Evolutionary conservation across 2,888 invertebrate genomes (phyloP).

Genomic region (Eristalis pertinax): DNA sequence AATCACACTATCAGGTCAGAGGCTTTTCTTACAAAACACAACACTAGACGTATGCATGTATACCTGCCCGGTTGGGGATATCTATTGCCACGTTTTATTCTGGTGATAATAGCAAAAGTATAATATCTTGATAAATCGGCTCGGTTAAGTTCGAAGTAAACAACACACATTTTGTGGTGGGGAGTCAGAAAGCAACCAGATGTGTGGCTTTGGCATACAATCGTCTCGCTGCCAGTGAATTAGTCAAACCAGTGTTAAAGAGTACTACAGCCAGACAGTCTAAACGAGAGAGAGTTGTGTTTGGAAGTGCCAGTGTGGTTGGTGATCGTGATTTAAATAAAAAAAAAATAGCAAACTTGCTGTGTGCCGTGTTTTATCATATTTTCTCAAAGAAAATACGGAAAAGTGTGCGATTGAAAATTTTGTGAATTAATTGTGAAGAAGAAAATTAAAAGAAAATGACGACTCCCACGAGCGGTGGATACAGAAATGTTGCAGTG

Average conservation of each 20-base stretch:
- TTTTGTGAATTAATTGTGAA: neutral
- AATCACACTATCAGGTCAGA: neutral
- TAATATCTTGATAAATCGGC: slow-evolving; percentile 48
- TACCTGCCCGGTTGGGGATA: neutral
- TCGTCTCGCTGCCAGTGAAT: slow-evolving; percentile 10
- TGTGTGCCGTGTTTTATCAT: neutral
- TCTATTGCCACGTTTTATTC: neutral
- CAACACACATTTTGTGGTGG: slow-evolving; percentile 47
- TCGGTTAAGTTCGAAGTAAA: slow-evolving; percentile 52
- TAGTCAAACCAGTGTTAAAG: slow-evolving; percentile 34
- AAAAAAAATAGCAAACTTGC: neutral
- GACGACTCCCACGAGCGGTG: neutral
- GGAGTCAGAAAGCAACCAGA: neutral
- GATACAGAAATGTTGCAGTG: neutral
- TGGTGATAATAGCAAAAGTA: slow-evolving; percentile 37
- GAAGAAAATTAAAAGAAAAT: neutral
- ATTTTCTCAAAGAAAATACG: neutral
- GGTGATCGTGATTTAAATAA: neutral
- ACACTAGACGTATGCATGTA: neutral
- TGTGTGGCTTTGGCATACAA: neutral
- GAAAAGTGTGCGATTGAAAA: neutral
- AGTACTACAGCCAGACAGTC: slow-evolving; percentile 29
- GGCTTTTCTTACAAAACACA: neutral
- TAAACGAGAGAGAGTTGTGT: slow-evolving; percentile 38
- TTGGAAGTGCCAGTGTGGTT: slow-evolving; percentile 30